phyloP scores from a whole-genome alignment of 2,797 vertebrate species.

The Triplophysa bombifrons region DNA sequence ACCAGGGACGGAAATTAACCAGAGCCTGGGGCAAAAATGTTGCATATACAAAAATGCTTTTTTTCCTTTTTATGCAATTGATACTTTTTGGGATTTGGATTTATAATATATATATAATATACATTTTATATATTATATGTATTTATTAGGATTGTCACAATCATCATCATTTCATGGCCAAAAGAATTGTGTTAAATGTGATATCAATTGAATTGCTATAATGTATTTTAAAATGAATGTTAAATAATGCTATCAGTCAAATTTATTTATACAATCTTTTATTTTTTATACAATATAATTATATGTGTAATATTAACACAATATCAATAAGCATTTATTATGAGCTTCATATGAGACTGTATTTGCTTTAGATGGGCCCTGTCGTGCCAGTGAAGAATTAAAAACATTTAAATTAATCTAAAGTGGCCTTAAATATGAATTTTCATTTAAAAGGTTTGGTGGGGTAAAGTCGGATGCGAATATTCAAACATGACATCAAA shows the following conservation, averaged over 20 bases:
- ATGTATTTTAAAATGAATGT: background rate
- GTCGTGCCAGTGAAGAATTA: slow-evolving; percentile 12
- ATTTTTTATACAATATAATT: no score
- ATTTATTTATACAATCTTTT: no score
- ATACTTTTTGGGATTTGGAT: no score
- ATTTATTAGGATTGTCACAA: no score
- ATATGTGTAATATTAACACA: no score
- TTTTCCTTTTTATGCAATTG: background rate
- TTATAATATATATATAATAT: no score
- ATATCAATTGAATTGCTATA: background rate
- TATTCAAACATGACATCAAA: slow-evolving; percentile 48
- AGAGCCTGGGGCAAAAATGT: background rate
- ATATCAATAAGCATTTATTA: no score
- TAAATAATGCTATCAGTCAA: background rate
- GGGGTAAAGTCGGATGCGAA: slow-evolving; percentile 57
- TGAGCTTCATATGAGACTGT: background rate
- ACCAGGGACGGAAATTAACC: background rate
- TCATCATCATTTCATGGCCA: no score
- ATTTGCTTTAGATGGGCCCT: background rate
- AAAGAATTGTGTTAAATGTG: no score
- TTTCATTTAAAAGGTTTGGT: slow-evolving; percentile 39
- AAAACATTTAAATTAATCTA: slow-evolving; percentile 4
- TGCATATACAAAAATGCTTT: background rate
- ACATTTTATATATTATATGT: no score
- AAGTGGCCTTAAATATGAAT: slow-evolving; percentile 43